Base-by-base conservation (phyloP, 53 echinoderm and acorn worm species). In the Stichopus horrens region DNA sequence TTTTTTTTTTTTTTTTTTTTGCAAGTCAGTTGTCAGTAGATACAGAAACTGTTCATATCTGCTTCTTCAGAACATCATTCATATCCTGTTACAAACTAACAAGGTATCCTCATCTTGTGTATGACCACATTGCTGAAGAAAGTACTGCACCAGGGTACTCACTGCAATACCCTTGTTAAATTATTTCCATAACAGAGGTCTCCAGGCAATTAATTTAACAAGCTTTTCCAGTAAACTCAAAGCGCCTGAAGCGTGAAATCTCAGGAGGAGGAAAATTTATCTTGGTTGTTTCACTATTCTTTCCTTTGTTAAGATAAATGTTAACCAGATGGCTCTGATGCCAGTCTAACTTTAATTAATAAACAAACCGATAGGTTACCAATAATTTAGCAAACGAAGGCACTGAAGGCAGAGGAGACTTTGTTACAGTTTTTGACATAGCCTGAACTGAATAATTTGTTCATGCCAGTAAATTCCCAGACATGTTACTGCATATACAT, bases 271-370 rank as follows among this genome's bases (percentile, higher is more conserved):
- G 0, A 63, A 63, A 63, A 63, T 63, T 63, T 63, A 63, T 63
- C 63, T 63, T 63, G 63, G 63, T 63, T 6, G 11, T 63, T 63
- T 63, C 16, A 63, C 63, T 63, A 13, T 63, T 13, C 63, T 63
- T 63, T 63, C 63, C 63, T 16, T 13, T 63, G 10, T 63, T 63
- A 8, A 63, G 63, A 13, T 63, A 63, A 63, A 63, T 63, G 5
- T 63, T 63, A 63, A 63, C 63, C 63, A 63, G 63, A 63, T 63
- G 63, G 63, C 63, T 63, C 63, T 63, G 63, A 63, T 63, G 63
- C 63, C 63, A 63, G 63, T 16, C 63, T 63, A 63, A 63, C 63
- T 63, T 63, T 63, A 63, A 63, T 63, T 63, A 63, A 63, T 63
- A 13, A 63, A 63, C 63, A 63, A 63, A 63, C 63, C 14, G 63